Percentiles rank a stretch among this genome's conserved stretches.
Conservation (phyloP, 2,888 invertebrate species). For the Pachliopta kotzebuea region DNA sequence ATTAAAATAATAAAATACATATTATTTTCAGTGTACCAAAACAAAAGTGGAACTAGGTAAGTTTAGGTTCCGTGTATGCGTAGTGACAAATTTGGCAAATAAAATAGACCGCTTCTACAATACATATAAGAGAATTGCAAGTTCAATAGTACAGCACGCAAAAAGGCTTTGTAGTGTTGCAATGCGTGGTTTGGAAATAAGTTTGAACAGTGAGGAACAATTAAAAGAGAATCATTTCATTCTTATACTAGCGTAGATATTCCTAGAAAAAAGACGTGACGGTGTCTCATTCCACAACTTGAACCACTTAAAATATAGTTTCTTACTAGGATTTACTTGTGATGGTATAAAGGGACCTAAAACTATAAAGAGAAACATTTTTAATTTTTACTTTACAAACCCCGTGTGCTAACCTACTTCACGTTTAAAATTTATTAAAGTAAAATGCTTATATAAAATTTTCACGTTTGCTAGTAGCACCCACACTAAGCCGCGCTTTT, state of each 20-base stretch:
- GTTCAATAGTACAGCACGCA: constrained; percentile 8
- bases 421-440: too few relatives aligned
- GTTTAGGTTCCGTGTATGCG: constrained; percentile 45
- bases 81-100: constrained; percentile 34
- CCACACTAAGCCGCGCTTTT: too few relatives aligned
- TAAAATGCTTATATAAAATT: too few relatives aligned
- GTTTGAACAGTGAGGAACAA: not conserved
- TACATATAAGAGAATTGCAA: constrained; percentile 11
- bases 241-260: not conserved
- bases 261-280: not conserved
- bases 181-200: not conserved
- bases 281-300: not conserved
- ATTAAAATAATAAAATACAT: constrained; percentile 42
- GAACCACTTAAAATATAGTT: not conserved
- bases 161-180: constrained; percentile 25
- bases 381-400: too few relatives aligned
- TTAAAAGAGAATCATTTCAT: not conserved
- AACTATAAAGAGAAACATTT: too few relatives aligned
- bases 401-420: too few relatives aligned
- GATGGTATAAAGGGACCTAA: too few relatives aligned
- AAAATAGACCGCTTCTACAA: constrained; percentile 33
- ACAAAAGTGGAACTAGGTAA: constrained; percentile 72
- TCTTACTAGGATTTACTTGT: too few relatives aligned
- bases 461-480: too few relatives aligned
- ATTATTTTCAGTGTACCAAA: constrained; percentile 76